These are phyloP conservation scores for Conopomorpha cramerella DNA, from an alignment of 1,140 invertebrate species.

Conservation along the genomic window DNA sequence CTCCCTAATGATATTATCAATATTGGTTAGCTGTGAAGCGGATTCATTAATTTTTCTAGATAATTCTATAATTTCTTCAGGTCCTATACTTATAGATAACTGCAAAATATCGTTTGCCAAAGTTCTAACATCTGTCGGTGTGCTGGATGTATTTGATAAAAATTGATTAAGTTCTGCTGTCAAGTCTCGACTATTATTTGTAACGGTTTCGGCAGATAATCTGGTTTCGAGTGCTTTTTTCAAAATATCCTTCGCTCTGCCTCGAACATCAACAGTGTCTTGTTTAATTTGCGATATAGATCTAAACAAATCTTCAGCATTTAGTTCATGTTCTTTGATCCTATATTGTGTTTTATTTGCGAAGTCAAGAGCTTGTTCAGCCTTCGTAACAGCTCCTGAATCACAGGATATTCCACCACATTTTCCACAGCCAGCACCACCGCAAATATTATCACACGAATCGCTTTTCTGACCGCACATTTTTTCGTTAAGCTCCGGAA, in stretches of 20 bases:
- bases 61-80: slow-evolving; percentile 83
- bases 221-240: slow-evolving; percentile 54
- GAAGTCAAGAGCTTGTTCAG: slow-evolving; percentile 81
- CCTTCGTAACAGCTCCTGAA: slow-evolving; percentile 84
- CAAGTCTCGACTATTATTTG: slow-evolving; percentile 59
- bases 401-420: slow-evolving; percentile 92
- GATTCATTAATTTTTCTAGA: slow-evolving; percentile 85
- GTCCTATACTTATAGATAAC: slow-evolving; percentile 65
- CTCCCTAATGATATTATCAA: slow-evolving; percentile 85
- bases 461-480: slow-evolving; percentile 88
- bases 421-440: slow-evolving; percentile 89
- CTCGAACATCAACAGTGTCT: slow-evolving; percentile 58
- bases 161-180: slow-evolving; percentile 77
- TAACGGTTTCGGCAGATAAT: slow-evolving; percentile 49
- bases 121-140: slow-evolving; percentile 79
- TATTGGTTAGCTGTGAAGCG: slow-evolving; percentile 84
- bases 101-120: slow-evolving; percentile 77
- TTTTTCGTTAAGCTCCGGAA: slow-evolving; percentile 85
- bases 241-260: slow-evolving; percentile 54
- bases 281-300: slow-evolving; percentile 61
- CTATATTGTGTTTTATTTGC: slow-evolving; percentile 81
- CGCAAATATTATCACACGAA: slow-evolving; percentile 92
- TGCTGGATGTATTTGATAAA: slow-evolving; percentile 74
- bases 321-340: slow-evolving; percentile 80
- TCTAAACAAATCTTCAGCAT: slow-evolving; percentile 67